phyloP scores from a whole-genome alignment of 2,888 invertebrate genomes.

The Willowsia nigromaculata region DNA sequence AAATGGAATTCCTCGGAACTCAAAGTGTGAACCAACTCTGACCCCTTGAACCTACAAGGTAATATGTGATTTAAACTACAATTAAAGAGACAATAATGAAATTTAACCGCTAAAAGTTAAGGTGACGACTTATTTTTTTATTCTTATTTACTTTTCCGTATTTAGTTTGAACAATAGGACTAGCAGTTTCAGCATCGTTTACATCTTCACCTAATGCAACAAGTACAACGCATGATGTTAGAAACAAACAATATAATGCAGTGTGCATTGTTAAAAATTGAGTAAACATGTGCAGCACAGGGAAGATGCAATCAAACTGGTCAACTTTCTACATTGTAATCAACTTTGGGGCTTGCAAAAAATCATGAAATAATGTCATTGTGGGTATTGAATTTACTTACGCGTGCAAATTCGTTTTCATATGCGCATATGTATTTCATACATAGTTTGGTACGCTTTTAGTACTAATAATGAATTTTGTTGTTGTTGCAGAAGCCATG shows the following conservation, averaged over 20 bases:
- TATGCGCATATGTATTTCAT: no score
- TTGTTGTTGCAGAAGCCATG: no score
- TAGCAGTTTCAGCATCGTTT: background rate
- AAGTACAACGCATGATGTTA: background rate
- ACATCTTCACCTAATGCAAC: background rate
- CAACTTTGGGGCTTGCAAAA: background rate
- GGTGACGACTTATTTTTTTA: no score
- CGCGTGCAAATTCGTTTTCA: background rate
- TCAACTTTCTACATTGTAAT: background rate
- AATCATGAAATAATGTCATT: background rate
- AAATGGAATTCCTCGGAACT: conserved; percentile 70
- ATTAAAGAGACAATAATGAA: no score
- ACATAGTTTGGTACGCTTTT: no score
- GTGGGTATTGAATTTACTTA: background rate
- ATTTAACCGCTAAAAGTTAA: no score
- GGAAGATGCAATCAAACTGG: background rate
- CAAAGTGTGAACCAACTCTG: conserved; percentile 58
- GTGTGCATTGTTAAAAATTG: background rate
- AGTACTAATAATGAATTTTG: no score
- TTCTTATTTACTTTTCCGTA: no score
- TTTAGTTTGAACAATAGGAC: conserved; percentile 62
- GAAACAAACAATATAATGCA: background rate
- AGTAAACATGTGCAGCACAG: background rate
- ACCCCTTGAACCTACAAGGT: no score
- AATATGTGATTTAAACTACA: no score